A percentile compares a stretch with the other conserved stretches of the same genome.
phyloP scores from a whole-genome alignment of 2,113 vertebrate species.

The Platysternon megacephalum region DNA sequence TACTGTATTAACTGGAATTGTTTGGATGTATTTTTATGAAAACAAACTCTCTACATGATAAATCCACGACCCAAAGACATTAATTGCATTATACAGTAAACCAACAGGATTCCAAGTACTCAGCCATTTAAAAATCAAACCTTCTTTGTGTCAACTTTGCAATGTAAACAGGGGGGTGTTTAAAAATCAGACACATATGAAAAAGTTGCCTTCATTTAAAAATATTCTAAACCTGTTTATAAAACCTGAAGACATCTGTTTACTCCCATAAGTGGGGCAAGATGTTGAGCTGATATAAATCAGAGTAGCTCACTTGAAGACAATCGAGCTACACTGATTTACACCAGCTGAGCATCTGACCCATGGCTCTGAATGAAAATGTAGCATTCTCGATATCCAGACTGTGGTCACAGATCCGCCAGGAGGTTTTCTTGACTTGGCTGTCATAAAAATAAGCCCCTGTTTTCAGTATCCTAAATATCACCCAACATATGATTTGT shows the following conservation, averaged over 20 bases:
- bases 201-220: constrained; percentile 61
- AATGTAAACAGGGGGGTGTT: constrained; percentile 49
- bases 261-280: neutral
- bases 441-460: neutral
- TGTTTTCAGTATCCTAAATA: neutral
- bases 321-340: neutral
- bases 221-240: neutral
- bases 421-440: neutral
- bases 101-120: constrained; percentile 48
- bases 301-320: neutral
- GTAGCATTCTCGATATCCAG: neutral
- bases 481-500: neutral
- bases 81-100: constrained; percentile 52
- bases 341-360: neutral
- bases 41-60: constrained; percentile 35
- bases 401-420: neutral
- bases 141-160: constrained; percentile 37
- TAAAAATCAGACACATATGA: constrained; percentile 50
- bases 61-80: constrained; percentile 43
- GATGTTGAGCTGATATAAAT: neutral
- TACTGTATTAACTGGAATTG: constrained; percentile 38
- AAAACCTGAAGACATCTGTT: constrained; percentile 25
- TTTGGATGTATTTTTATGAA: constrained; percentile 45
- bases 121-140: constrained; percentile 61
- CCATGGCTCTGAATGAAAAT: neutral